Evolutionary conservation across 1,140 invertebrate genomes (phyloP), one percentile per base, ranked within the genome.

Genomic region (Potamilus streckersoni): DNA sequence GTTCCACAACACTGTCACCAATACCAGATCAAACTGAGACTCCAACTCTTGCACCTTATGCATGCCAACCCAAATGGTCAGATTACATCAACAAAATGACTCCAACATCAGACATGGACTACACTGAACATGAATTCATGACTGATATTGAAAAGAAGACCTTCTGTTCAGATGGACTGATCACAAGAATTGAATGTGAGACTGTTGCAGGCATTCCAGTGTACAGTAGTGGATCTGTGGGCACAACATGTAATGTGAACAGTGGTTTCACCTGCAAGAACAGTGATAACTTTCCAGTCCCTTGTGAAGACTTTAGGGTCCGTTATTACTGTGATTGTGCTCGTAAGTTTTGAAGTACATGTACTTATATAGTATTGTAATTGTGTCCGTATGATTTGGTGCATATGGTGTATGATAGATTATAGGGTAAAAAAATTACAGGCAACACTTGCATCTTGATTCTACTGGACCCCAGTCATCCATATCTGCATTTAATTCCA

Each of bases 301-400:
- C 78, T 27, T 91, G 90, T 77, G 72, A 81, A 19, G 90, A 91
- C 80, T 89, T 86, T 71, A 87, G 87, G 79, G 82, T 91, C n/a
- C 82, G 90, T 69, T 88, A 90, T 69, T 80, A 84, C 61, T 91
- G 90, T 71, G 69, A 87, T n/a, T 91, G 90, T 75, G 64, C 69
- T 27, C 59, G 81, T 77, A 69, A 71, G 74, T 80, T 74, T 59
- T 65, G n/a, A 60, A 8, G 38, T 49, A 49, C 38, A 49, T 49
- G 38, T 49, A 49, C 38, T 8, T 49, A 49, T 49, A 49, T 49
- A 49, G 0, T 49, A 49, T 6, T 49, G 2, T 49, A 11, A 49
- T 49, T 49, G 38, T 38, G 38, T 38, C 38, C 8, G 38, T 38
- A 38, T 6, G 38, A 6, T 38, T 23, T 23, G 23, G 23, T 23